Base-by-base conservation (phyloP, 2,113 vertebrate species). In the Collichthys lucidus region DNA sequence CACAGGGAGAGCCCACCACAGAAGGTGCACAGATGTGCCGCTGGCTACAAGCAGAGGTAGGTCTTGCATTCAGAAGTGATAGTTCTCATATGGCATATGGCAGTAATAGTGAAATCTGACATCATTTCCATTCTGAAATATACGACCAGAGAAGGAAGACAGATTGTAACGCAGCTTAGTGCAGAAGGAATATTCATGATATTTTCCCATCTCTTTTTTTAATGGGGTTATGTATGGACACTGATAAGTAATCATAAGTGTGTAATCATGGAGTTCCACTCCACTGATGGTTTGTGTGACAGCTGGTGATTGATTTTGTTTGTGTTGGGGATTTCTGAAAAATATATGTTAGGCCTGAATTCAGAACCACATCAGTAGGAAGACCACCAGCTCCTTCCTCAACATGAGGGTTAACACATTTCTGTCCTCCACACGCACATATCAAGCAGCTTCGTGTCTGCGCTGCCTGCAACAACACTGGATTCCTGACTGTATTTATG, bases 1-100 rank as follows among this genome's bases (percentile, higher is more conserved):
- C 80, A 86, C 60, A 91, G 84, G 74, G 85, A 72, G 55, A 88
- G 84, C 75, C 88, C 76, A 88, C 88, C 92, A 92, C 94, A 95
- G 93, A 94, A 94, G 95, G 94, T 93, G 72, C 83, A 79, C 95
- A 96, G 93, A 95, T 96, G 95, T 96, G 93, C 92, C 76, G 65
- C 74, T 60, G 85, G 88, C 89, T 91, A 89, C 63, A 75, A 84
- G 84, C 73, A 91, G 89, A 92, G 91, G 89, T 91, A 74, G 93
- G 91, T 93, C 92, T 91, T 80, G 79, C 86, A 87, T 80, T 91
- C 81, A 89, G 79, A 90, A 92, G 65, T 85, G 92, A 93, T 93
- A 89, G 92, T 81, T 92, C 86, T 79, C 87, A 92, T 80, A 82
- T 75, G 85, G 89, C 92, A 93, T 90, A 90, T 89, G 93, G 94